These are phyloP conservation scores for Lucinisca nassula DNA, from an alignment of 2,888 invertebrate genomes.

Conservation along the genomic window DNA sequence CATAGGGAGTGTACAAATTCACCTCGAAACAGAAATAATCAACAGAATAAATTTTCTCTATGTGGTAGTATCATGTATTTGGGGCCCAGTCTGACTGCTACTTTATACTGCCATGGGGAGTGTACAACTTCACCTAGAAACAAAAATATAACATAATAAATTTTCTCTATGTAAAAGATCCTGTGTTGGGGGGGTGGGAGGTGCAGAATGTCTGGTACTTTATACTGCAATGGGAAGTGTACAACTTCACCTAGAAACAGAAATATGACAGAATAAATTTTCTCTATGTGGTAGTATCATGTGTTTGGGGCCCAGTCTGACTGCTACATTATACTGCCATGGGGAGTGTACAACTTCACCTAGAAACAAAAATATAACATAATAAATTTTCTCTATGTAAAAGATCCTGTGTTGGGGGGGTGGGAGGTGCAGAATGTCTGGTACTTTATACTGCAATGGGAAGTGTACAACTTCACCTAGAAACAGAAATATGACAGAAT, in stretches of 20 bases:
- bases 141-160: too few relatives aligned
- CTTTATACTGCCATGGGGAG: conserved; percentile 97
- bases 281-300: too few relatives aligned
- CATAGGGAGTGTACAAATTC: neutral
- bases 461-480: conserved; percentile 92
- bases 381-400: too few relatives aligned
- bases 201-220: conserved; percentile 98
- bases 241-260: conserved; percentile 89
- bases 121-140: conserved; percentile 90
- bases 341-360: conserved; percentile 92
- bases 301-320: conserved; percentile 98
- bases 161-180: too few relatives aligned
- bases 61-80: conserved; percentile 98
- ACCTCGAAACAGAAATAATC: too few relatives aligned
- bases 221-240: conserved; percentile 96
- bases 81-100: conserved; percentile 99
- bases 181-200: too few relatives aligned
- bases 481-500: too few relatives aligned
- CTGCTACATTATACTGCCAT: conserved; percentile 97
- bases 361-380: conserved; percentile 47
- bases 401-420: too few relatives aligned
- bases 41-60: conserved; percentile 92
- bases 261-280: too few relatives aligned
- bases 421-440: too few relatives aligned
- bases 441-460: conserved; percentile 97